Conservation (phyloP, 2,888 invertebrate species). For the Chrysina gloriosa region DNA sequence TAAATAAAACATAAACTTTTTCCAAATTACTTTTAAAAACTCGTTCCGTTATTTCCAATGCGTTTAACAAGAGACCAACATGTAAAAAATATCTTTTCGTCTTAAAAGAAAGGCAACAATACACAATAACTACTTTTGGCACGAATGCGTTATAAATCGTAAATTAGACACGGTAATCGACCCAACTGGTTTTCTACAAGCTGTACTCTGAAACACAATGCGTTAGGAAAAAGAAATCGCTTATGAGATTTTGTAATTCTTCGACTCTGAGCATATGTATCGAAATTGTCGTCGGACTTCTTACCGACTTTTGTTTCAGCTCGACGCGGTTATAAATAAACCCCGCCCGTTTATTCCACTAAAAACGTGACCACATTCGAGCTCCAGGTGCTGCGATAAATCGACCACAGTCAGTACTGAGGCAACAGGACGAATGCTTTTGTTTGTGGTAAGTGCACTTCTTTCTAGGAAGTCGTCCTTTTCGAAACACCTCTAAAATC, state of each 20-base stretch:
- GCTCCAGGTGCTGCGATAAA: background rate
- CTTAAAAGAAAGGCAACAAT: background rate
- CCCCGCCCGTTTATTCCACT: background rate
- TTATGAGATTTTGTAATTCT: constrained; percentile 6
- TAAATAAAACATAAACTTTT: background rate
- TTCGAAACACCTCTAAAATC: too few species aligned
- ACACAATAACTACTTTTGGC: background rate
- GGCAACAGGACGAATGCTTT: constrained; percentile 6
- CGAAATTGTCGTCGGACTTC: background rate
- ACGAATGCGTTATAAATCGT: background rate
- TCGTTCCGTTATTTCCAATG: too few species aligned
- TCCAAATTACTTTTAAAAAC: too few species aligned
- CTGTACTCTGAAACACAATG: background rate
- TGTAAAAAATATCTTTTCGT: background rate
- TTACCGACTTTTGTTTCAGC: background rate
- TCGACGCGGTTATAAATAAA: constrained; percentile 6
- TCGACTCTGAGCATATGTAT: background rate
- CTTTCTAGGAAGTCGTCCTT: background rate
- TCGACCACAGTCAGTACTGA: background rate
- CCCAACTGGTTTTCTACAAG: background rate
- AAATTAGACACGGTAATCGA: background rate
- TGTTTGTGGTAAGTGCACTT: background rate
- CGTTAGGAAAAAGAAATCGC: background rate
- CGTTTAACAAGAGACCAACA: background rate
- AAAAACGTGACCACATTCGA: constrained; percentile 1